phyloP scores from a whole-genome alignment of 1,140 invertebrate genomes.

The Bombus sibiricus region DNA sequence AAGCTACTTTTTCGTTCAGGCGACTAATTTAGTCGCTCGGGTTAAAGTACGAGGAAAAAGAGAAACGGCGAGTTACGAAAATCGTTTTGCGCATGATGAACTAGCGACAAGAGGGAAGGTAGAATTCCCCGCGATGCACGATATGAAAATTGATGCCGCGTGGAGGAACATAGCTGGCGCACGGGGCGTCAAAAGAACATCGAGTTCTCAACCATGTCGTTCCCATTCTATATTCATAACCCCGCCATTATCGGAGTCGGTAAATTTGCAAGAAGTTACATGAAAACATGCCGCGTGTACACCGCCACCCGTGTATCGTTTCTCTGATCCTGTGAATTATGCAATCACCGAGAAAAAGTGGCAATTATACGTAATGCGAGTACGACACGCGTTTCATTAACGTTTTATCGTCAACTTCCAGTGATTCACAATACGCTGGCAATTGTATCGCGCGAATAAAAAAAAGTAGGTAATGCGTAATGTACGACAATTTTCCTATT shows the following conservation, averaged over 20 bases:
- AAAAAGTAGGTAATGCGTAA: not conserved
- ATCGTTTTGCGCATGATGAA: not conserved
- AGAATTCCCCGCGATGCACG: not conserved
- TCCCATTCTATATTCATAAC: constrained; percentile 37
- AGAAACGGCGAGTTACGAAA: not conserved
- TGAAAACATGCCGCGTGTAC: constrained; percentile 21
- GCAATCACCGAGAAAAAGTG: not conserved
- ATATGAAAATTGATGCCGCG: constrained; percentile 45
- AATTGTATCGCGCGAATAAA: too few species aligned
- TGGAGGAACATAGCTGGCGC: not conserved
- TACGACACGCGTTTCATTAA: constrained; percentile 30
- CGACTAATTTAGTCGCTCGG: not conserved
- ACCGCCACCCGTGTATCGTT: not conserved
- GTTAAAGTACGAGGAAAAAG: too few species aligned
- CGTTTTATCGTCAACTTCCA: not conserved
- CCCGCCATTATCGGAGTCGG: constrained; percentile 28
- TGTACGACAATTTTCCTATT: not conserved
- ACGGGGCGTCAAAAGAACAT: constrained; percentile 26
- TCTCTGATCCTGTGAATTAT: constrained; percentile 4
- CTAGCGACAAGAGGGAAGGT: too few species aligned
- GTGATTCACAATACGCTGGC: not conserved
- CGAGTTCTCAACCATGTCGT: constrained; percentile 17
- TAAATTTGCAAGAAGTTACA: constrained; percentile 41
- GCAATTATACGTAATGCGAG: constrained; percentile 17
- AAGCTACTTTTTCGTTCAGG: too few species aligned